Conservation (phyloP, 2,797 vertebrate genomes). For the Rhinatrema bivittatum region DNA sequence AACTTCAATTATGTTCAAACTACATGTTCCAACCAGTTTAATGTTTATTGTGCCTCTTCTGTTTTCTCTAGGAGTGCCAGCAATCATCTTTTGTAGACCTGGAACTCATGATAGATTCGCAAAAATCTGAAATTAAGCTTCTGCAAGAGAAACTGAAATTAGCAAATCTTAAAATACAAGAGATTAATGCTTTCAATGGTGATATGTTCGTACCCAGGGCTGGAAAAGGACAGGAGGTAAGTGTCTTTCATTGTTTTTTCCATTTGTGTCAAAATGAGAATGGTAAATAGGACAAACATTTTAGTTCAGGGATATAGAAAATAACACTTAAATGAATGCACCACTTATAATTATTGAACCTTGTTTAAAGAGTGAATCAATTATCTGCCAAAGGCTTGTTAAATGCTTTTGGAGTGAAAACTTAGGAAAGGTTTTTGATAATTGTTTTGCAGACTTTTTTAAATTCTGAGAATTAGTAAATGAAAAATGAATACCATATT, state of each 20-base stretch:
- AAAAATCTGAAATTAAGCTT: slow-evolving; percentile 53
- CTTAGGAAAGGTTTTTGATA: too few relatives aligned
- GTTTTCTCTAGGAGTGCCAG: slow-evolving; percentile 28
- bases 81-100: slow-evolving; percentile 33
- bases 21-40: neutral
- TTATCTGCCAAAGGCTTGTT: slow-evolving; percentile 44
- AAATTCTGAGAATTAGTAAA: too few relatives aligned
- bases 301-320: slow-evolving; percentile 46
- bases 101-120: slow-evolving; percentile 35
- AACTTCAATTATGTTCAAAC: too few relatives aligned
- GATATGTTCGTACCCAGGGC: slow-evolving; percentile 15
- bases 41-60: neutral
- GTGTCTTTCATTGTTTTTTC: slow-evolving; percentile 29
- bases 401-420: too few relatives aligned
- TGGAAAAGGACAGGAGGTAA: slow-evolving; percentile 40
- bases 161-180: slow-evolving; percentile 24
- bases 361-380: slow-evolving; percentile 36
- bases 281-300: slow-evolving; percentile 33
- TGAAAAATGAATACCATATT: too few relatives aligned
- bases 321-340: slow-evolving; percentile 44
- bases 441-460: slow-evolving; percentile 38
- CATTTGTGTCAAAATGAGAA: slow-evolving; percentile 33
- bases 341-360: slow-evolving; percentile 40
- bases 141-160: slow-evolving; percentile 47
- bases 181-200: slow-evolving; percentile 15